These are phyloP conservation scores for Acanthurus leucopareius DNA, from an alignment of 2,797 vertebrate species.

Conservation along the genomic window DNA sequence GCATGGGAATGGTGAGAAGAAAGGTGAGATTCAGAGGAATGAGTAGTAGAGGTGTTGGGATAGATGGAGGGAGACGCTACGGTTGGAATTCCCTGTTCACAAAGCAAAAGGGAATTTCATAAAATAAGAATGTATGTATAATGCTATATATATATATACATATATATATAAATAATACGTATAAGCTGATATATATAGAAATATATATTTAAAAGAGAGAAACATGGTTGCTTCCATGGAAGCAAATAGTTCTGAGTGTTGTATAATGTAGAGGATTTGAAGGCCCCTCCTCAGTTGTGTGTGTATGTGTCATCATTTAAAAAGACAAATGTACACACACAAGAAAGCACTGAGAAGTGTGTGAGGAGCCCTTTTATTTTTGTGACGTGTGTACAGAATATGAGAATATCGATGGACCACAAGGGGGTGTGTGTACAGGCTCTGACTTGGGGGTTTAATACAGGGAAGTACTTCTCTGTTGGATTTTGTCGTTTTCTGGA, in stretches of 20 bases:
- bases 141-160: conserved; percentile 73
- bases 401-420: conserved; percentile 81
- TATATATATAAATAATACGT: conserved; percentile 77
- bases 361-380: conserved; percentile 72
- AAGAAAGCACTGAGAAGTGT: conserved; percentile 45
- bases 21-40: conserved; percentile 36
- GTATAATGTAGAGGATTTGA: conserved; percentile 74
- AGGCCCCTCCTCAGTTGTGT: conserved; percentile 59
- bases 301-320: conserved; percentile 31
- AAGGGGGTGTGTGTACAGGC: conserved; percentile 76
- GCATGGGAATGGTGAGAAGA: conserved; percentile 20
- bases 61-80: conserved; percentile 51
- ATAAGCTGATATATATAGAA: conserved; percentile 75
- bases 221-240: conserved; percentile 66
- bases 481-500: conserved; percentile 65
- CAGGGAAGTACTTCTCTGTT: conserved; percentile 66
- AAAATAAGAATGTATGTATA: conserved; percentile 85
- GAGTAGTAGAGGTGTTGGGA: conserved; percentile 49
- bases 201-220: conserved; percentile 67
- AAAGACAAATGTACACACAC: conserved; percentile 35
- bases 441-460: conserved; percentile 65
- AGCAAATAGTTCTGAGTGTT: conserved; percentile 71
- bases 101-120: conserved; percentile 71
- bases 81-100: conserved; percentile 65
- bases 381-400: conserved; percentile 75